Evolutionary conservation across 2,888 invertebrate species (phyloP), one percentile per base, ranked within the genome.

Genomic region (Drosophila putrida): DNA sequence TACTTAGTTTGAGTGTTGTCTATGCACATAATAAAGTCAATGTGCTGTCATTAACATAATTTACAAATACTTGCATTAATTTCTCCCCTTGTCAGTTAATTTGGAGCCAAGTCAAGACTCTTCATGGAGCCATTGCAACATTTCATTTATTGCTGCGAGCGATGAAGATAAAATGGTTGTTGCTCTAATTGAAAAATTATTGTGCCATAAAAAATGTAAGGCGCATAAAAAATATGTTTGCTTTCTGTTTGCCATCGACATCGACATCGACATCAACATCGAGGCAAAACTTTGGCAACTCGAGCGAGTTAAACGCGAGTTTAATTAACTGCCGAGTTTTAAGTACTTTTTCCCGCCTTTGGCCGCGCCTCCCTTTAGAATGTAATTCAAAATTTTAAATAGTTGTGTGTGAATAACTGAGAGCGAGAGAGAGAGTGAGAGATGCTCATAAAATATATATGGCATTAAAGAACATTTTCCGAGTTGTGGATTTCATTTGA

Each of bases 141-240:
- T 87, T 84, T 89, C 78, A 87, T 82, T 89, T 89, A 82, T 89
- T 71, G 64, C 89, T 47, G 54, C 28, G 50, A 71, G 67, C 69
- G 1, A 20, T 53, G 60, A 70, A 84, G 88, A 78, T 85, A 71
- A 69, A 78, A 75, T 75, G 81, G 59, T 71, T 75, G 67, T 64
- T 61, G 80, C 59, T 79, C 80, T 89, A 84, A 84, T 89, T 89
- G 90, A 84, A 84, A 89, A 84, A 88, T 88, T 88, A 89, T 88
- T 85, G 83, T 69, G 76, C 80, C 90, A 85, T 89, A 82, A 84
- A 83, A 89, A 88, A 83, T 89, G 88, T 79, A 85, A 82, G 79
- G 61, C 58, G 58, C 71, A 64, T 85, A 68, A 82, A 70, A 79
- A 78, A 84, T 80, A 85, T 89, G 76, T 80, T 75, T 67, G 71